A percentile compares a stretch with the other conserved stretches of the same genome.
phyloP scores from a whole-genome alignment of 92 coral and sea anemone genomes.

The Palythoa caribaeorum region DNA sequence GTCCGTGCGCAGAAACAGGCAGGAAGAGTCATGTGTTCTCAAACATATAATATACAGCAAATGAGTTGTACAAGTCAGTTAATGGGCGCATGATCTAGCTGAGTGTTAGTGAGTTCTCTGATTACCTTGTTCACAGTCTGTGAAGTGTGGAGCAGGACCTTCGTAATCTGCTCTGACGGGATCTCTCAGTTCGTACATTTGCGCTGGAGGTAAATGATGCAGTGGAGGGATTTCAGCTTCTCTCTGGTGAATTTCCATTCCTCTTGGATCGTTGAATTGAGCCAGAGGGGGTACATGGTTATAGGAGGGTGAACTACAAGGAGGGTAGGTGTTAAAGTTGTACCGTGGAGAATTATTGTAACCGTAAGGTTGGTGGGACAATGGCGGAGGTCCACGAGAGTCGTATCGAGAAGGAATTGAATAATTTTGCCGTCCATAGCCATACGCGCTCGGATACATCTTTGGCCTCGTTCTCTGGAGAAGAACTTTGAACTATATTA shows the following conservation, averaged over 20 bases:
- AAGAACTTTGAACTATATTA: constrained; percentile 1
- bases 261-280: constrained; percentile 80
- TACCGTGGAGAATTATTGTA: constrained; percentile 81
- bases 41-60: constrained; percentile 73
- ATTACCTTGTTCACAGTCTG: constrained; percentile 90
- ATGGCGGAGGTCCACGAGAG: constrained; percentile 81
- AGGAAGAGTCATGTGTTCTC: constrained; percentile 64
- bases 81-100: constrained; percentile 15
- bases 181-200: constrained; percentile 62
- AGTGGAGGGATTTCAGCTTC: constrained; percentile 75
- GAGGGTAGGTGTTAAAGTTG: constrained; percentile 76
- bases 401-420: constrained; percentile 72
- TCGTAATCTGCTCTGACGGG: constrained; percentile 59
- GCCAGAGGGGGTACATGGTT: constrained; percentile 53
- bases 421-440: constrained; percentile 78
- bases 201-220: constrained; percentile 83
- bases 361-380: constrained; percentile 87
- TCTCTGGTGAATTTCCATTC: constrained; percentile 73
- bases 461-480: neutral
- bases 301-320: constrained; percentile 68
- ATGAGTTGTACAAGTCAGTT: constrained; percentile 65
- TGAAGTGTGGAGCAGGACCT: constrained; percentile 53
- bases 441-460: constrained; percentile 79
- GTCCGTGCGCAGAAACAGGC: constrained; percentile 44
- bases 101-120: constrained; percentile 36